Evolutionary conservation across 2,888 invertebrate species (phyloP).

Genomic region (Brenthis daphne): DNA sequence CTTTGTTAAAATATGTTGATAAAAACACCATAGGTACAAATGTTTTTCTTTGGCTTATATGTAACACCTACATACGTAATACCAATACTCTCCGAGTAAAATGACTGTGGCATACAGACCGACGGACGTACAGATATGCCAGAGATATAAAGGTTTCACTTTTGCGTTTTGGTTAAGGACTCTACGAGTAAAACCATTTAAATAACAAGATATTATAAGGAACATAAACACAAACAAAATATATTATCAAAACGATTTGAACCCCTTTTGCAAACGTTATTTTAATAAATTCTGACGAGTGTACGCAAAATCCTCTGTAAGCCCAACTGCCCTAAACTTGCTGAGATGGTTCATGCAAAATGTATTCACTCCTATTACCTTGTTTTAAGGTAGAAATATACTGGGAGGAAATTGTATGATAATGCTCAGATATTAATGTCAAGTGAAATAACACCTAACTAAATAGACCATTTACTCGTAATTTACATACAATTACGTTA

Average conservation of each 20-base stretch:
- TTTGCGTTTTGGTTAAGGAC: neutral
- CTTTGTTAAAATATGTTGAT: neutral
- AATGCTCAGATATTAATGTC: slow-evolving; percentile 2
- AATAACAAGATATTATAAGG: too few species aligned
- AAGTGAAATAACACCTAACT: neutral
- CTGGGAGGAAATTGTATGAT: slow-evolving; percentile 36
- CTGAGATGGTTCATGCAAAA: slow-evolving; percentile 65
- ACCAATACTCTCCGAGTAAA: neutral
- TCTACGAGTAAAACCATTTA: too few species aligned
- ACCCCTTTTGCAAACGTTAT: slow-evolving; percentile 32
- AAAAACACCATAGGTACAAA: neutral
- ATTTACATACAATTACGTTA: neutral
- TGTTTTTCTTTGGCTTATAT: neutral
- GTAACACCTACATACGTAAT: neutral
- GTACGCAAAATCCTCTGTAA: slow-evolving; percentile 47
- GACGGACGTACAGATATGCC: too few species aligned
- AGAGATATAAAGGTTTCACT: neutral
- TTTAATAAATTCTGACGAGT: slow-evolving; percentile 57
- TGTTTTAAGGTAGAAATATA: slow-evolving; percentile 50
- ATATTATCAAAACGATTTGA: slow-evolving; percentile 17
- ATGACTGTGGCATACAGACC: neutral
- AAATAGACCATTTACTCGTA: slow-evolving; percentile 6
- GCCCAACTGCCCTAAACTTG: slow-evolving; percentile 44
- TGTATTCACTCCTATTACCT: slow-evolving; percentile 54
- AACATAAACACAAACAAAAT: slow-evolving; percentile 31